Evolutionary conservation across 2,113 vertebrate species (phyloP), one percentile per base, ranked within the genome.

Genomic region (Tetraodon nigroviridis): DNA sequence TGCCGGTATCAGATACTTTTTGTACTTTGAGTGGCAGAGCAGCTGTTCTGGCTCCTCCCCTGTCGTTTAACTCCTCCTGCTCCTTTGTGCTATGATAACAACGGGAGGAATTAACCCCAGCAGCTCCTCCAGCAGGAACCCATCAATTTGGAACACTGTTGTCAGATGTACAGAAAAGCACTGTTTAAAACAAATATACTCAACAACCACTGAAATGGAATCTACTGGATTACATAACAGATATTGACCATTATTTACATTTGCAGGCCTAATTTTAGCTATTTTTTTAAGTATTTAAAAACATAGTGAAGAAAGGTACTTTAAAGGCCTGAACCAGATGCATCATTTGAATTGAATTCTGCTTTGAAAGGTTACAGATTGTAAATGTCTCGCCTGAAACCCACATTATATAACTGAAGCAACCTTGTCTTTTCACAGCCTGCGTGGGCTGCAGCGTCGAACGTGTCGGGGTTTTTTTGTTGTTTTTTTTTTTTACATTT

Each of bases 81-180:
- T 59, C 42, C 60, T 84, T 82, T 87, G 79, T 86, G 62, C 78
- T 56, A 40, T 22, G 7, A 13, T 29, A 69, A 55, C 57, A 71
- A 63, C 73, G 2, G 60, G 17, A 47, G 42, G 19, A 56, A 61
- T 57, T 16, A 59, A 29, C 49, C 52, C 20, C 56, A 69, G 59
- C 71, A 66, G 16, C 44, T 67, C 29, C 13, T 47, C 13, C 20
- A 51, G 20, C 58, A 56, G 52, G 44, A 60, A 52, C 41, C 59
- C 62, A 52, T 29, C 19, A 49, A 12, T 22, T 14, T 7, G 41
- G 6, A 16, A 22, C 50, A 7, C 44, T 17, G 44, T 16, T 46
- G n/a, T 46, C 6, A 17, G 44, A 17, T 7, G n/a, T 4, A 44
- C 16, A 44, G 12, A 44, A 1, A 44, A 44, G 3, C 13, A 44